Evolutionary conservation across 1,140 invertebrate genomes (phyloP).

Genomic region (Caenorhabditis briggsae): DNA sequence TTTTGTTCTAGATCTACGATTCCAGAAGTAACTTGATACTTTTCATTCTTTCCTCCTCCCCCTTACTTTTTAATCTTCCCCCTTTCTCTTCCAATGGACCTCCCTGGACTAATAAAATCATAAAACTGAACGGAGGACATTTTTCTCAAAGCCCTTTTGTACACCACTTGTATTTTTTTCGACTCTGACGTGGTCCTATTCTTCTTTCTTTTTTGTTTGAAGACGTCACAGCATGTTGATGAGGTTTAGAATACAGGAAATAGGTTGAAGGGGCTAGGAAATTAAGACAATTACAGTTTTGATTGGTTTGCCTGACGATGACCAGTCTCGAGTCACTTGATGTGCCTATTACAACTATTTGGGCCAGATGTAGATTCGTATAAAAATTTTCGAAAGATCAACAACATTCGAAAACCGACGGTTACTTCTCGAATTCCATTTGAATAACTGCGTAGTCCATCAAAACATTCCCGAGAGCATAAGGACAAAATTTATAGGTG

Average conservation of each 20-base stretch:
- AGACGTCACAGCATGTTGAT: constrained; percentile 10
- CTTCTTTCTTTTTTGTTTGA: background rate
- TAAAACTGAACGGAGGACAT: constrained; percentile 32
- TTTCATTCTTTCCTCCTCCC: background rate
- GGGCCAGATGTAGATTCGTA: too few relatives aligned
- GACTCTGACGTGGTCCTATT: background rate
- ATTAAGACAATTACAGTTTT: background rate
- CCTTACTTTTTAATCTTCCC: constrained; percentile 43
- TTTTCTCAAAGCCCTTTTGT: background rate
- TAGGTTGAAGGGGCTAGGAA: background rate
- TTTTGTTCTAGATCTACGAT: too few relatives aligned
- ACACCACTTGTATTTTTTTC: background rate
- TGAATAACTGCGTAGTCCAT: background rate
- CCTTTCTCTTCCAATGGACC: background rate
- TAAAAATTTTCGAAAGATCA: background rate
- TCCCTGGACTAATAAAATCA: background rate
- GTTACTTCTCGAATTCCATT: background rate
- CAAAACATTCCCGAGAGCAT: too few relatives aligned
- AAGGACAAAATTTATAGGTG: too few relatives aligned
- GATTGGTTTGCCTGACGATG: background rate
- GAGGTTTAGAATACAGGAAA: constrained; percentile 17
- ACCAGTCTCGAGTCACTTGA: background rate
- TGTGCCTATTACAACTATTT: too few relatives aligned
- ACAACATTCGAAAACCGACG: background rate
- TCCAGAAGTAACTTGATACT: constrained; percentile 5